Evolutionary conservation across 2,113 vertebrate genomes (phyloP).

Genomic region (Mastomys coucha): DNA sequence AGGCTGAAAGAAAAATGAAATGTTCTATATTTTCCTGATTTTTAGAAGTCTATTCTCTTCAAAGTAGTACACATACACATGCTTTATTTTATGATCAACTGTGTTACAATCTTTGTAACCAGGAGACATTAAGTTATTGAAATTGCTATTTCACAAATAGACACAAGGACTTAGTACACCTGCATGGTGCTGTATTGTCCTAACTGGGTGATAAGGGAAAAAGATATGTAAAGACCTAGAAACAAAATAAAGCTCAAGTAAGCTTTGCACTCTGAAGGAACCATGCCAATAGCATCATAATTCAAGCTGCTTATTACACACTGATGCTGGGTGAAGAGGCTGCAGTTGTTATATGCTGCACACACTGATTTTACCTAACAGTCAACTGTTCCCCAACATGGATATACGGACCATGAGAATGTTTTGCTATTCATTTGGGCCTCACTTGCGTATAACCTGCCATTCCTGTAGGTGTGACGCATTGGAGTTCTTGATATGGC

Average conservation of each 20-base stretch:
- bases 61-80: not conserved
- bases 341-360: not conserved
- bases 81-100: not conserved
- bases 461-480: not conserved
- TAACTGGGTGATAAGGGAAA: not conserved
- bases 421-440: not conserved
- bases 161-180: not conserved
- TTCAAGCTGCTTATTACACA: not conserved
- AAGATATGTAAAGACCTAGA: not conserved
- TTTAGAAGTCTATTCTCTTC: not conserved
- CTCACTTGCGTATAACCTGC: not conserved
- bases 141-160: not conserved
- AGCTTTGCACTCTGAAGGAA: not conserved
- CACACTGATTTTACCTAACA: not conserved
- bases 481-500: too few relatives aligned
- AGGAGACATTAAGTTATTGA: not conserved
- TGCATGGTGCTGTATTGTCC: too few relatives aligned
- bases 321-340: too few relatives aligned
- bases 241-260: too few relatives aligned
- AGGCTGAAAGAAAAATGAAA: not conserved
- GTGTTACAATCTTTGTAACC: not conserved
- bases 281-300: not conserved
- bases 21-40: constrained; percentile 1
- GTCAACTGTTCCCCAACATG: not conserved
- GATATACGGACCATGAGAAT: too few relatives aligned